Evolutionary conservation across 2,888 invertebrate species (phyloP), one percentile per base, ranked within the genome.

Genomic region (Andrena minutula): DNA sequence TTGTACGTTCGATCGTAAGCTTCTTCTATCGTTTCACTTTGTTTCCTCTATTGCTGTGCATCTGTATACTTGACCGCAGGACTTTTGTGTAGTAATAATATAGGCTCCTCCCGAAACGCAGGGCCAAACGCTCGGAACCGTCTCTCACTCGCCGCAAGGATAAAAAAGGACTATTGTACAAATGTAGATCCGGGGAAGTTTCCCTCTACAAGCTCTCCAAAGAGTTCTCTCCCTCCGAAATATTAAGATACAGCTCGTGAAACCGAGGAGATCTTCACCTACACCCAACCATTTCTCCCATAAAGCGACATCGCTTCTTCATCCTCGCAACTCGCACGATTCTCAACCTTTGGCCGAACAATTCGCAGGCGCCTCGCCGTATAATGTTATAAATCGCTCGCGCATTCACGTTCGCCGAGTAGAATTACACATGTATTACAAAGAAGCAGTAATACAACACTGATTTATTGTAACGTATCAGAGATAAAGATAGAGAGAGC

Each of bases 381-480:
- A 60, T 63, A 65, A 71, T 64, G 63, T 49, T 75, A 71, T 75
- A 79, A 86, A 84, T 60, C 83, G 69, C 86, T 82, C 79, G 66
- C 76, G 65, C 79, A 81, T 79, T 87, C 85, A 88, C 84, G 75
- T 87, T 88, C 87, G 90, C 64, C 81, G 79, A 88, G 86, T 91
- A 86, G 82, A 88, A 85, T 86, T 84, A 85, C 82, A 83, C 83
- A 85, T 86, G 84, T 86, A 91, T 92, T 92, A 92, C 92, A 93
- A 93, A 91, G 91, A 93, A 93, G 92, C 92, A 90, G 92, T 92
- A 93, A 93, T 92, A 92, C 92, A 92, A 93, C 92, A 92, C 91
- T 93, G 88, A 92, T 92, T 91, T 92, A 91, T 91, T 84, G 88
- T 92, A 92, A 92, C 90, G 89, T 91, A 93, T 92, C 90, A 68